phyloP scores from a whole-genome alignment of 2,797 vertebrate genomes.

The Halcyon badia region DNA sequence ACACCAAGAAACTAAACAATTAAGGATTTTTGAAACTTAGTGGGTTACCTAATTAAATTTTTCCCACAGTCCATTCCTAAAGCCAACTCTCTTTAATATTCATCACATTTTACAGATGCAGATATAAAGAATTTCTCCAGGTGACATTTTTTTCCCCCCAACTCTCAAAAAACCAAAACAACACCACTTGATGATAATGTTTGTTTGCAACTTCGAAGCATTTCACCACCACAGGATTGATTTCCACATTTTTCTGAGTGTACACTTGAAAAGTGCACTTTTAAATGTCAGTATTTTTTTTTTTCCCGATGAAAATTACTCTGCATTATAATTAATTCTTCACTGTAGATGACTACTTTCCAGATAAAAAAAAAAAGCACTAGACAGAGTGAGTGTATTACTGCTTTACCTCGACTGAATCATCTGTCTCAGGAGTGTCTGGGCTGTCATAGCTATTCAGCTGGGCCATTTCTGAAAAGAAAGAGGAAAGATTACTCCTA shows the following conservation, averaged over 20 bases:
- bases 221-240: not conserved
- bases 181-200: not conserved
- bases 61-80: not conserved
- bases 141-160: not conserved
- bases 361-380: not conserved
- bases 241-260: not conserved
- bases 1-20: not conserved
- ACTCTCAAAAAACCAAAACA: not conserved
- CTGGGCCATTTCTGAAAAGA: slow-evolving; percentile 94
- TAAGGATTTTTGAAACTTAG: not conserved
- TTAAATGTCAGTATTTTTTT: slow-evolving; percentile 35
- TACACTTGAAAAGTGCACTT: not conserved
- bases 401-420: slow-evolving; percentile 89
- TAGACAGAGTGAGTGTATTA: slow-evolving; percentile 56
- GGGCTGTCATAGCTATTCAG: slow-evolving; percentile 96
- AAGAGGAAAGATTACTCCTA: slow-evolving; percentile 63
- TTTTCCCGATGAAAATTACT: slow-evolving; percentile 24
- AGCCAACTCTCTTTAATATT: not conserved
- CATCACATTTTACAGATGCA: not conserved
- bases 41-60: not conserved
- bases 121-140: not conserved
- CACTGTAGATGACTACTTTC: slow-evolving; percentile 44
- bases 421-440: slow-evolving; percentile 94
- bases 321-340: slow-evolving; percentile 56
- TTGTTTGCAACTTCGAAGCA: not conserved